These are phyloP conservation scores for Nomada flava DNA, from an alignment of 2,888 invertebrate genomes.

Conservation along the genomic window DNA sequence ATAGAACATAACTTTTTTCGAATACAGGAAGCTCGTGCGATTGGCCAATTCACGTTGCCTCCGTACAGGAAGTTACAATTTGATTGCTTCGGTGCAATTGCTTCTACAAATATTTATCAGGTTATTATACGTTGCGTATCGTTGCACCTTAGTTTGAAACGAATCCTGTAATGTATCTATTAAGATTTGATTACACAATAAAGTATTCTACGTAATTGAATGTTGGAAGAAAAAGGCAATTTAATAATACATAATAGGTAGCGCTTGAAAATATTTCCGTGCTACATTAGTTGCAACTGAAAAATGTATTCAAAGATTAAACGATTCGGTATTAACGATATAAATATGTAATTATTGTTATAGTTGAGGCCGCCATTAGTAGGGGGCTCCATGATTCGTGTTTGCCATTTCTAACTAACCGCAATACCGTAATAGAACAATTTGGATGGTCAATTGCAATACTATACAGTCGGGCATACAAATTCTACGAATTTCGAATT, in stretches of 20 bases:
- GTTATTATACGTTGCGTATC: neutral
- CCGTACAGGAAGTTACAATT: slow-evolving; percentile 1
- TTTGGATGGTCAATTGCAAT: slow-evolving; percentile 35
- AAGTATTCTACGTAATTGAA: neutral
- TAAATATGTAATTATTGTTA: neutral
- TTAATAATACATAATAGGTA: neutral
- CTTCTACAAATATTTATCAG: neutral
- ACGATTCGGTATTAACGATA: neutral
- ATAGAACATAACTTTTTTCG: neutral
- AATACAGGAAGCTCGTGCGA: neutral
- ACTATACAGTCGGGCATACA: neutral
- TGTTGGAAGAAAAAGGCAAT: neutral
- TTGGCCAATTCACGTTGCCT: neutral
- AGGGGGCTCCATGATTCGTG: slow-evolving; percentile 46
- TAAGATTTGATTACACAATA: neutral
- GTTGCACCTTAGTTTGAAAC: neutral
- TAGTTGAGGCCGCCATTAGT: slow-evolving; percentile 13
- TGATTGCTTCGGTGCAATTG: neutral
- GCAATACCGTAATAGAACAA: slow-evolving; percentile 29
- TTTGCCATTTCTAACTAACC: slow-evolving; percentile 11
- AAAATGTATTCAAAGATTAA: neutral
- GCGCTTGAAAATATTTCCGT: neutral
- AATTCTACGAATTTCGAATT: neutral
- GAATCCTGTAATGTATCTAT: neutral
- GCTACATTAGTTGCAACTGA: neutral